These are phyloP conservation scores for Hyposmocoma kahamanoa DNA, from an alignment of 1,140 invertebrate species.

Conservation along the genomic window DNA sequence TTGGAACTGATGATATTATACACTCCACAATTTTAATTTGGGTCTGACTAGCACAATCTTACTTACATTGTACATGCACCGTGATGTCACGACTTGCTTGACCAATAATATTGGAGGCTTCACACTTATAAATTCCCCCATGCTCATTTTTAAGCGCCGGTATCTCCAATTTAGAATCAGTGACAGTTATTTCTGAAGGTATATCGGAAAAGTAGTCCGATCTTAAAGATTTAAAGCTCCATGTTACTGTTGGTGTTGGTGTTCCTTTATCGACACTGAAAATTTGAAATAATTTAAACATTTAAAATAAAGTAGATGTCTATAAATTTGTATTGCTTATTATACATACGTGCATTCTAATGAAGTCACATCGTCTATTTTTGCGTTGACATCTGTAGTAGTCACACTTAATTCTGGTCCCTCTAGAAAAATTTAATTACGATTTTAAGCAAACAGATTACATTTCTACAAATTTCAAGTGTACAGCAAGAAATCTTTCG, in stretches of 20 bases:
- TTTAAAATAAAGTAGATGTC: slow-evolving; percentile 4
- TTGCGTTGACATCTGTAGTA: slow-evolving; percentile 26
- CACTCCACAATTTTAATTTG: background rate
- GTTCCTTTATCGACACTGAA: slow-evolving; percentile 38
- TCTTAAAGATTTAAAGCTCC: slow-evolving; percentile 26
- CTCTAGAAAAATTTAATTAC: slow-evolving; percentile 27
- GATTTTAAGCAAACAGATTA: background rate
- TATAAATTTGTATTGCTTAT: slow-evolving; percentile 4
- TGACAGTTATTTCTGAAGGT: slow-evolving; percentile 28
- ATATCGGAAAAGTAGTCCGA: slow-evolving; percentile 18
- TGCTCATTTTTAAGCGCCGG: slow-evolving; percentile 25
- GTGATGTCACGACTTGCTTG: slow-evolving; percentile 22
- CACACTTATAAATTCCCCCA: slow-evolving; percentile 40
- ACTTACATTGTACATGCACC: slow-evolving; percentile 48
- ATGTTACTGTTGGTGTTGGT: slow-evolving; percentile 34
- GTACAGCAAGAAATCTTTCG: background rate
- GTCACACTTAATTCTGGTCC: slow-evolving; percentile 28
- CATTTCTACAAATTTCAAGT: background rate
- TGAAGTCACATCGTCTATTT: slow-evolving; percentile 28
- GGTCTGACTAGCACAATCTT: background rate
- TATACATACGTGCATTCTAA: slow-evolving; percentile 37
- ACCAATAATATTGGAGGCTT: slow-evolving; percentile 38
- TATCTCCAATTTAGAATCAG: slow-evolving; percentile 33
- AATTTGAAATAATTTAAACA: background rate
- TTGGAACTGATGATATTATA: background rate